phyloP scores from a whole-genome alignment of 2,888 invertebrate species.

The Subacronicta megacephala region DNA sequence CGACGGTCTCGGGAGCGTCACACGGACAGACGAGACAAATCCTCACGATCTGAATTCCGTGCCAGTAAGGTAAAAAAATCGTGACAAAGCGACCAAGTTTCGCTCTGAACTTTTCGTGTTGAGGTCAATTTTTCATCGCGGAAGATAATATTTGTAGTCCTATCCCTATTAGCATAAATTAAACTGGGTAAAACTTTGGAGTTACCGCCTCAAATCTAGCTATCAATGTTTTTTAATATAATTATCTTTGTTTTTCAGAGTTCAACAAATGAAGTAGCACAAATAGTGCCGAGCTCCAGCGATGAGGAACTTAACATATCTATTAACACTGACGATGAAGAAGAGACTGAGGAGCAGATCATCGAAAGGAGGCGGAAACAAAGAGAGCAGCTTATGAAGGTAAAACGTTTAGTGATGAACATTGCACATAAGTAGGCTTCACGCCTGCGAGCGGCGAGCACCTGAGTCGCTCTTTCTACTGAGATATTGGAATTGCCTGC shows the following conservation, averaged over 20 bases:
- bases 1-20: conserved; percentile 56
- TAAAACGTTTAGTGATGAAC: too few species aligned
- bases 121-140: not conserved
- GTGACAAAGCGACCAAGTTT: not conserved
- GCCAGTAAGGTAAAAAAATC: conserved; percentile 42
- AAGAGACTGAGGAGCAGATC: conserved; percentile 97
- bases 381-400: conserved; percentile 96
- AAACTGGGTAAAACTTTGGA: too few species aligned
- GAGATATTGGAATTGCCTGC: too few species aligned
- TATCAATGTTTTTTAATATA: not conserved
- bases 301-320: conserved; percentile 93
- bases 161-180: too few species aligned
- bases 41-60: conserved; percentile 66
- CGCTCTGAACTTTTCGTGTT: not conserved
- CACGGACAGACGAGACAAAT: conserved; percentile 70
- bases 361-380: conserved; percentile 96
- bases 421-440: too few species aligned
- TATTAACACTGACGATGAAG: conserved; percentile 94
- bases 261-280: conserved; percentile 94
- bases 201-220: too few species aligned
- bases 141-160: not conserved
- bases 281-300: conserved; percentile 91
- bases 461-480: too few species aligned
- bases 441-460: too few species aligned
- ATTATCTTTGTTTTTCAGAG: conserved; percentile 78